Evolutionary conservation across 2,888 invertebrate species (phyloP), one percentile per base, ranked within the genome.

Genomic region (Dioctria linearis): DNA sequence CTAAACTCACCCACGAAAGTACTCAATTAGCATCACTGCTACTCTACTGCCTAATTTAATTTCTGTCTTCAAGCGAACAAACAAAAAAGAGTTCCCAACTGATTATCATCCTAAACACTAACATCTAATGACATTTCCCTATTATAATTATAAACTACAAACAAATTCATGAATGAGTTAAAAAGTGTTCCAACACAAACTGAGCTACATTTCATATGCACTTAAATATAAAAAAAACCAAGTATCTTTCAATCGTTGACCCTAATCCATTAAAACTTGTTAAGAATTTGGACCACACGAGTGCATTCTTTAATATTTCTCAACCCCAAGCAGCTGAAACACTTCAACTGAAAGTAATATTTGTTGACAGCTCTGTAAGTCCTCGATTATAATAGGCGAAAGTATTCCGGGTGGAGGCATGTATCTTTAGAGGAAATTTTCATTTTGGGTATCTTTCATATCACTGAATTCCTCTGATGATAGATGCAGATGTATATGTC

Each of bases 401-500:
- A 25, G 25, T 25, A 25, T 25, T 25, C 25, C 25, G 25, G 25
- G 25, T 1, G 25, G 25, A 25, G 25, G 25, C 25, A 25, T 25
- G 2, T 25, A 25, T 25, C 25, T 25, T 25, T 25, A 25, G 25
- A 25, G 54, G 3, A 54, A 54, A 54, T 54, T 54, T 4, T n/a
- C 54, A n/a, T 1, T 6, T 5, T 46, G 54, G 9, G 25, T 25
- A 4, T 8, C 8, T 25, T 25, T 25, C 25, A 25, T 25, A 25
- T 25, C 25, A 25, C 25, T 25, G 2, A 54, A 54, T 54, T 54
- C 54, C 54, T 8, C 61, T 61, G 61, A 61, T 61, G 61, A 5
- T 61, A 61, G 61, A 61, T 61, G 25, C 25, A 25, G 25, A 61
- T 61, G 61, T 61, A 61, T 4, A 61, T 61, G n/a, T 61, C 11